Base-by-base conservation (phyloP, 2,113 vertebrate genomes). In the Hemicordylus capensis region DNA sequence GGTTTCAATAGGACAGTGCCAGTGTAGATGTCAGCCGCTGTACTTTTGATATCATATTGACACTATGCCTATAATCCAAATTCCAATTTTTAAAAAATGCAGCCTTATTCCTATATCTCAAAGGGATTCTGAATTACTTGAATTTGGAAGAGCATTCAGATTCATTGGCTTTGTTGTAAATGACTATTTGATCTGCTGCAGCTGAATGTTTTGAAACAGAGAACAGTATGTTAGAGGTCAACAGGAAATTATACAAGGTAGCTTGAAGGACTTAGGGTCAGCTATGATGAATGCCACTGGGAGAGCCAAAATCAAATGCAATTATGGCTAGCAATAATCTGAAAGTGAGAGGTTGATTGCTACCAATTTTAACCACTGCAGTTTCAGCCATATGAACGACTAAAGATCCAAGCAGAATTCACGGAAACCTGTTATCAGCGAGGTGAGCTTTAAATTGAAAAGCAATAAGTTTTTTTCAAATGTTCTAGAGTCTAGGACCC, bases 281-380 rank as follows among this genome's bases (percentile, higher is more conserved):
- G 12, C 64, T 86, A 58, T 63, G 34, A 48, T 3, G 31, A 84
- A 84, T 63, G 70, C 0, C 80, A 8, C 19, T 19, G 1, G 67
- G 75, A 90, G 51, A 87, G 39, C 64, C 11, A 42, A 89, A 85
- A 83, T 84, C 10, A 81, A 89, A 90, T 80, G 69, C 54, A 81
- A 14, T 85, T 74, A 70, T 61, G 0, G 5, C 37, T 54, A 83
- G 66, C 2, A 70, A 42, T 22, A 81, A 70, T 64, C 4, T 63
- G 63, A 84, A 81, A 82, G 24, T 61, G 19, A 89, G 86, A 83
- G 46, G 17, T n/a, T 89, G 44, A 85, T 92, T 89, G 10, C 17
- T 87, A 69, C 64, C 63, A 84, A 15, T 90, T 93, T 86, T 75
- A 88, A 22, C 12, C 72, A 88, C 84, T 31, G 73, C 1, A 28